Conservation (phyloP, 2,888 invertebrate species). For the Pyrrhosoma nymphula region DNA sequence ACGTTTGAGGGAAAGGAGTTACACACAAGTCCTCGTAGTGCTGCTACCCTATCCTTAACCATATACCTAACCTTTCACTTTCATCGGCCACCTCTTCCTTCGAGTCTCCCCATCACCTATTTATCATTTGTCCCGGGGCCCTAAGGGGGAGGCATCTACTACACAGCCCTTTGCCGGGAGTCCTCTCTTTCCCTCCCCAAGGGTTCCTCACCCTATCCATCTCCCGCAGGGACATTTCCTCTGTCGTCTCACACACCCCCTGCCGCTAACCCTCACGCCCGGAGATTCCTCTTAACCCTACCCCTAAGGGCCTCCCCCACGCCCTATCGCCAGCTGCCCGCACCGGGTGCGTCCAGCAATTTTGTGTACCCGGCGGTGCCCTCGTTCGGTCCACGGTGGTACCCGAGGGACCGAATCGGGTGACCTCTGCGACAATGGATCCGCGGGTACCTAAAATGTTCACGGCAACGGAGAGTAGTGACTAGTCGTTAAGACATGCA, state of each 20-base stretch:
- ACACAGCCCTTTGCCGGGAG: neutral
- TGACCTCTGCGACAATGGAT: neutral
- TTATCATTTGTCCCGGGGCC: conserved; percentile 18
- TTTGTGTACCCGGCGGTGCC: too few relatives aligned
- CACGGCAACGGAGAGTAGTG: neutral
- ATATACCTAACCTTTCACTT: conserved; percentile 10
- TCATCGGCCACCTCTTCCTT: neutral
- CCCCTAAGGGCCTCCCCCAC: neutral
- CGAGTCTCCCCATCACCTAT: neutral
- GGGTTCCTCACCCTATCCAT: neutral
- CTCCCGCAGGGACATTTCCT: neutral
- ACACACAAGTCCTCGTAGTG: neutral
- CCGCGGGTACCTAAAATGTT: neutral
- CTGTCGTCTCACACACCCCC: neutral
- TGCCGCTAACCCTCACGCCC: neutral
- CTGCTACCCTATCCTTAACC: neutral
- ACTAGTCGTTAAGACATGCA: neutral
- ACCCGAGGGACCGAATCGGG: neutral
- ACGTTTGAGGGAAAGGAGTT: conserved; percentile 14
- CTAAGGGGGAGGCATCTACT: neutral
- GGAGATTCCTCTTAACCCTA: neutral
- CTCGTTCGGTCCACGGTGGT: neutral
- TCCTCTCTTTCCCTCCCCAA: neutral
- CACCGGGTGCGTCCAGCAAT: neutral
- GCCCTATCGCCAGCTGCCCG: conserved; percentile 6